These are phyloP conservation scores for Crocidura indochinensis DNA, from an alignment of 2,797 vertebrate species.

Conservation along the genomic window DNA sequence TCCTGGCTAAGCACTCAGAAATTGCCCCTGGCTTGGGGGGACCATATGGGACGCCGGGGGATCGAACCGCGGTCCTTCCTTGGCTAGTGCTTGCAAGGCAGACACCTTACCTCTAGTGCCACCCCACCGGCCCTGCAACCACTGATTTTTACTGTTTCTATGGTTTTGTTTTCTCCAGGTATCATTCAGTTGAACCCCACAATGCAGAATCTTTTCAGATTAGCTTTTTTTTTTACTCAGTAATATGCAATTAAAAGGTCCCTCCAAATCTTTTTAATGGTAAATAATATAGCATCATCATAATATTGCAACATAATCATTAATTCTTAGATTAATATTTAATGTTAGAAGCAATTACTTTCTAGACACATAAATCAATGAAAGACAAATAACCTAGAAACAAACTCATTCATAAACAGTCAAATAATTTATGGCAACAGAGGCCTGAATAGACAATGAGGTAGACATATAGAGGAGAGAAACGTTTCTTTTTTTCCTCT, in stretches of 20 bases:
- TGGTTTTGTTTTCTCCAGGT: not conserved
- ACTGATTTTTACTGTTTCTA: not conserved
- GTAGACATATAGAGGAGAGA: not conserved
- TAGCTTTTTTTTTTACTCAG: not conserved
- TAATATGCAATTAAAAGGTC: not conserved
- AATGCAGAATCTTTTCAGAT: not conserved
- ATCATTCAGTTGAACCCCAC: not conserved
- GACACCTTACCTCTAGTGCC: too few species aligned
- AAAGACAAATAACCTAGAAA: not conserved
- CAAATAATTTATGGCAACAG: not conserved
- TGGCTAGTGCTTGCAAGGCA: too few species aligned
- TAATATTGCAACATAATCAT: too few species aligned
- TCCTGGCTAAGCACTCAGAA: too few species aligned
- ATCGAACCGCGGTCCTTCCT: too few species aligned
- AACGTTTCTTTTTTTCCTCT: not conserved
- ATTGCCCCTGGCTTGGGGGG: too few species aligned
- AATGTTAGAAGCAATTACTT: not conserved
- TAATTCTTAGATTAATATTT: too few species aligned
- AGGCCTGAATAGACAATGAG: not conserved
- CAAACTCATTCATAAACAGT: not conserved
- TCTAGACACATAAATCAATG: not conserved
- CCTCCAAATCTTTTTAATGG: not conserved
- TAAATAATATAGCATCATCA: not conserved
- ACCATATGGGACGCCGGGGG: too few species aligned
- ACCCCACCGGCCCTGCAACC: too few species aligned